These are phyloP conservation scores for Drosophila anceps DNA, from an alignment of 2,888 invertebrate species.

Conservation along the genomic window DNA sequence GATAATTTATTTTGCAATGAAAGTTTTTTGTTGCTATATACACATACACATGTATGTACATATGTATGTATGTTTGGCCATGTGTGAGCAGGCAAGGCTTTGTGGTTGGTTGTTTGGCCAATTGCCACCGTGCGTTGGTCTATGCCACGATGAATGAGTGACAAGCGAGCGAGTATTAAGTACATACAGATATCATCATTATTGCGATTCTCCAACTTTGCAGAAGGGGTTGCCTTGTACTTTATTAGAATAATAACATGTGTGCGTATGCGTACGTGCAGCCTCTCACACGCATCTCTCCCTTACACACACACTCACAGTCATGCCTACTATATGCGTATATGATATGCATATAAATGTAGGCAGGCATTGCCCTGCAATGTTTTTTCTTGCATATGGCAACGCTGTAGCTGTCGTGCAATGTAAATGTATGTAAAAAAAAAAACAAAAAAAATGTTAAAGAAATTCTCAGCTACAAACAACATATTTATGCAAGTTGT, in stretches of 20 bases:
- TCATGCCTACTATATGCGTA: slow-evolving; percentile 2
- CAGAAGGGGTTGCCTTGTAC: slow-evolving; percentile 1
- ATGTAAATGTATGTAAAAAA: too few species aligned
- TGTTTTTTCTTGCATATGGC: slow-evolving; percentile 60
- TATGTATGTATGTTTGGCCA: background rate
- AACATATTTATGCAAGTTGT: slow-evolving; percentile 29
- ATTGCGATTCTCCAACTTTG: slow-evolving; percentile 3
- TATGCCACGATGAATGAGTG: slow-evolving; percentile 7
- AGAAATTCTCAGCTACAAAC: slow-evolving; percentile 38
- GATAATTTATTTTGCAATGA: slow-evolving; percentile 49
- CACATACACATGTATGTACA: too few species aligned
- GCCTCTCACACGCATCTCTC: slow-evolving; percentile 28
- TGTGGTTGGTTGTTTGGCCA: slow-evolving; percentile 44
- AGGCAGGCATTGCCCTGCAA: slow-evolving; percentile 41
- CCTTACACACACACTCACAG: slow-evolving; percentile 11
- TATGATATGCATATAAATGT: slow-evolving; percentile 32
- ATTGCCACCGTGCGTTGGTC: slow-evolving; percentile 50
- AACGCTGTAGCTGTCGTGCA: slow-evolving; percentile 45
- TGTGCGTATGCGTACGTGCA: slow-evolving; percentile 52
- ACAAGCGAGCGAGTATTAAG: slow-evolving; percentile 7
- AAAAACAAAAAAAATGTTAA: slow-evolving; percentile 25
- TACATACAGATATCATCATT: too few species aligned
- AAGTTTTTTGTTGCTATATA: slow-evolving; percentile 29
- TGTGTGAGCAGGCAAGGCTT: slow-evolving; percentile 11
- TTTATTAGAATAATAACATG: slow-evolving; percentile 4